Percentiles rank a stretch among this genome's conserved stretches.
phyloP scores from a whole-genome alignment of 1,140 invertebrate genomes.

The Trinorchestia longiramus region DNA sequence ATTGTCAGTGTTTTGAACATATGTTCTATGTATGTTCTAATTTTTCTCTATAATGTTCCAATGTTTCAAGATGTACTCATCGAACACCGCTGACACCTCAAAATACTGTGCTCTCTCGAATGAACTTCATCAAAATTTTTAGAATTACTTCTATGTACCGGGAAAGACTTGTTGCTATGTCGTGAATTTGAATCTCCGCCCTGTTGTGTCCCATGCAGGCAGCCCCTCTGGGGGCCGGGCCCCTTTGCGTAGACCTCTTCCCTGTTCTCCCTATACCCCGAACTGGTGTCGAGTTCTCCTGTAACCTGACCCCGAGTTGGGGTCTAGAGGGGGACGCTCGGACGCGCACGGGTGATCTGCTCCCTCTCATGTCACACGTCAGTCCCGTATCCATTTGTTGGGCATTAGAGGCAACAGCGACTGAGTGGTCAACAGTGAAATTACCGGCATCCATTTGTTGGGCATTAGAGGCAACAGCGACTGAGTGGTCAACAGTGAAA shows the following conservation, averaged over 20 bases:
- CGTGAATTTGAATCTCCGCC: not conserved
- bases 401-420: not conserved
- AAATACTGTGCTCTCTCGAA: too few species aligned
- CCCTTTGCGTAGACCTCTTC: not conserved
- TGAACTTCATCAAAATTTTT: too few species aligned
- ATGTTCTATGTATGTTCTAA: too few species aligned
- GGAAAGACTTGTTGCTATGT: not conserved
- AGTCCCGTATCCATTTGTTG: constrained; percentile 1
- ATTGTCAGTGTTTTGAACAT: too few species aligned
- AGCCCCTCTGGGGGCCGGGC: too few species aligned
- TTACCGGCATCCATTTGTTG: constrained; percentile 13
- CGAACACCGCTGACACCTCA: too few species aligned
- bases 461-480: not conserved
- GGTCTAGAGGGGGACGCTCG: constrained; percentile 35
- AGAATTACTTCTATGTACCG: too few species aligned
- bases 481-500: not conserved
- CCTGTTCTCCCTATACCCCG: too few species aligned
- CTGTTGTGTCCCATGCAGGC: not conserved
- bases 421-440: not conserved
- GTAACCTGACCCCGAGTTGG: constrained; percentile 20
- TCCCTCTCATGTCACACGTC: constrained; percentile 7
- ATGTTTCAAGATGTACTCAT: too few species aligned
- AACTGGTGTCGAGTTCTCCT: constrained; percentile 8
- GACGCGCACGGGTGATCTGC: not conserved
- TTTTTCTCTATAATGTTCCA: too few species aligned